These are phyloP conservation scores for Dolichotis patagonum DNA, from an alignment of 2,113 vertebrate genomes.

Conservation along the genomic window DNA sequence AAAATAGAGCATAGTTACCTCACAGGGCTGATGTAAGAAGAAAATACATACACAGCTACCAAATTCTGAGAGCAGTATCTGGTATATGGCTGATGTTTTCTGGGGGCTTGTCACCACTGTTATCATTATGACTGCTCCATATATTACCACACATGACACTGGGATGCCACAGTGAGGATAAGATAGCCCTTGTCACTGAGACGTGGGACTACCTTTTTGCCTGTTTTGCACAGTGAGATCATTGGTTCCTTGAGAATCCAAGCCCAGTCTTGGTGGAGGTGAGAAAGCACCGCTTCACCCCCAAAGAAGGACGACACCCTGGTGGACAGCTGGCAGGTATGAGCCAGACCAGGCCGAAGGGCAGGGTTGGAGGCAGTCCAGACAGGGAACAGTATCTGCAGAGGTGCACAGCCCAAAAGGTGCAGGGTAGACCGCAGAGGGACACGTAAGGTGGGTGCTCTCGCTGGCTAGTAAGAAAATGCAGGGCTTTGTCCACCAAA, in stretches of 20 bases:
- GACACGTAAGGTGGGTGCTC: fast-evolving
- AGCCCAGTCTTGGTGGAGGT: neutral
- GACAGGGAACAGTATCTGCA: neutral
- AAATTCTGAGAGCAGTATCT: neutral
- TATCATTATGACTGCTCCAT: neutral
- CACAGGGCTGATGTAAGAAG: neutral
- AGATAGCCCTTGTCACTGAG: neutral
- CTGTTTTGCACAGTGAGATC: neutral
- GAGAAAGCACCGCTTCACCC: neutral
- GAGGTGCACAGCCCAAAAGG: neutral
- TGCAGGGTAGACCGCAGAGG: neutral
- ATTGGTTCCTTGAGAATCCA: neutral
- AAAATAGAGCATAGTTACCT: neutral
- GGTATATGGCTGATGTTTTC: neutral
- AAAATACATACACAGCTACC: neutral
- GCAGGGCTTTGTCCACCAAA: neutral
- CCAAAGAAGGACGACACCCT: no score
- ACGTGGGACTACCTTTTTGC: neutral
- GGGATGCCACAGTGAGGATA: neutral
- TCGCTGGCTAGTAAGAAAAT: neutral
- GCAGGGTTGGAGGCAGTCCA: neutral
- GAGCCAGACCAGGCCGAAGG: neutral
- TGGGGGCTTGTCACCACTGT: fast-evolving
- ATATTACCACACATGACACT: neutral
- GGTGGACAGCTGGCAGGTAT: neutral